phyloP scores from a whole-genome alignment of 2,888 invertebrate genomes.

The Drosophila monieri region DNA sequence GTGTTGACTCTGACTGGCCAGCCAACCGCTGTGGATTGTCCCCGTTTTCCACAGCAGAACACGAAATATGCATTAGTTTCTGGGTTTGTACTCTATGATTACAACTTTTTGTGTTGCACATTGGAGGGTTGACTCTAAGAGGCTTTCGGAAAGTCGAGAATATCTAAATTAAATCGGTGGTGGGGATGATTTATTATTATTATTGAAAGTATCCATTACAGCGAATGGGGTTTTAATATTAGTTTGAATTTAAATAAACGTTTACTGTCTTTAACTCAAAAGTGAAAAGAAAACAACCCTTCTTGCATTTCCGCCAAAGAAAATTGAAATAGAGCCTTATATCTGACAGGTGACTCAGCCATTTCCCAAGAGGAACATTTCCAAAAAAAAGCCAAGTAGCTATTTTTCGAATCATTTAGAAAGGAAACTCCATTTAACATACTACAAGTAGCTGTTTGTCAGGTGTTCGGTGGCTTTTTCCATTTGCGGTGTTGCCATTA shows the following conservation, averaged over 20 bases:
- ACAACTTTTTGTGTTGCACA: constrained; percentile 25
- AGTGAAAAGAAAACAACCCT: background rate
- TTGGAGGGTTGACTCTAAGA: constrained; percentile 43
- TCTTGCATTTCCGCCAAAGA: background rate
- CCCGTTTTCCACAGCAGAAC: constrained; percentile 45
- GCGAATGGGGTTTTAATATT: background rate
- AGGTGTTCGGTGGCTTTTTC: constrained; percentile 18
- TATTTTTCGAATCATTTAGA: constrained; percentile 31
- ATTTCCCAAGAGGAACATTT: constrained; percentile 30
- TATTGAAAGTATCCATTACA: background rate
- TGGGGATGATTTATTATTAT: constrained; percentile 12
- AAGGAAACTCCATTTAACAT: constrained; percentile 17
- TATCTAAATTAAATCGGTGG: constrained; percentile 12
- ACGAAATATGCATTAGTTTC: constrained; percentile 76
- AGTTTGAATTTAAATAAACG: background rate
- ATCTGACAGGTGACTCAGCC: constrained; percentile 14
- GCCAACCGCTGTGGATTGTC: constrained; percentile 19
- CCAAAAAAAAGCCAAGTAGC: constrained; percentile 17
- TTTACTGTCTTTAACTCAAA: background rate
- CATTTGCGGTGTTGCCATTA: constrained; percentile 40
- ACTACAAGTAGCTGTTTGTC: constrained; percentile 21
- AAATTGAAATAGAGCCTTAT: background rate
- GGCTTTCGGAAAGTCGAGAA: constrained; percentile 30
- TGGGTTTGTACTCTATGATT: constrained; percentile 63
- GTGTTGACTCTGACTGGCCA: constrained; percentile 17